phyloP scores from a whole-genome alignment of 2,797 vertebrate genomes.

The Hydrocynus forskahlii region DNA sequence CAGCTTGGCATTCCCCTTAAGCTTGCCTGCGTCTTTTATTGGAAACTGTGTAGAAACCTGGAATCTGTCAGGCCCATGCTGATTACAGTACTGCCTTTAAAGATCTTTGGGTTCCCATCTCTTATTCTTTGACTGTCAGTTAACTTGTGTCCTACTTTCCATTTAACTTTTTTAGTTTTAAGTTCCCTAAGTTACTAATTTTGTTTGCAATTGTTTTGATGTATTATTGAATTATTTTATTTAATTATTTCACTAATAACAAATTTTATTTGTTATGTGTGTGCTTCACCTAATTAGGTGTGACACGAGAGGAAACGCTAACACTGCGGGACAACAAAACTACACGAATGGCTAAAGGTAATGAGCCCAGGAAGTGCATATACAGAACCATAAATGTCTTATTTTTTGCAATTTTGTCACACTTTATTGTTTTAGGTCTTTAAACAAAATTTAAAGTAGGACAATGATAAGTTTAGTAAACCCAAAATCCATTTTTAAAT shows the following conservation, averaged over 20 bases:
- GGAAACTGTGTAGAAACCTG: not conserved
- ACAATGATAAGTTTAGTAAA: too few species aligned
- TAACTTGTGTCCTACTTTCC: slow-evolving; percentile 9
- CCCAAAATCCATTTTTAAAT: too few species aligned
- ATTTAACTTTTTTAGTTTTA: not conserved
- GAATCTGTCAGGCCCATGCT: not conserved
- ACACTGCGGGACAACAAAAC: slow-evolving; percentile 69
- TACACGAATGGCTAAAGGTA: slow-evolving; percentile 75
- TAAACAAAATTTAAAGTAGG: too few species aligned
- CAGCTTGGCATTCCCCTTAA: not conserved
- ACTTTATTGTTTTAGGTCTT: too few species aligned
- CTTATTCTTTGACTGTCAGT: not conserved
- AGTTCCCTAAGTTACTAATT: not conserved
- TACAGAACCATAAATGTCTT: not conserved
- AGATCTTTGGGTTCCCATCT: not conserved
- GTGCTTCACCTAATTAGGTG: slow-evolving; percentile 65
- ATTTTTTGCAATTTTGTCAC: not conserved
- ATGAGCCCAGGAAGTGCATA: not conserved
- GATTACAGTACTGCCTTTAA: slow-evolving; percentile 1
- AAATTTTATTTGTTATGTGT: not conserved
- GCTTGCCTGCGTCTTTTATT: not conserved
- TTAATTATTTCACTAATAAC: not conserved
- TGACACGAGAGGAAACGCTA: slow-evolving; percentile 75
- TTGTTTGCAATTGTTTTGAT: too few species aligned
- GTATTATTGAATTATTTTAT: not conserved